These are phyloP conservation scores for Epicampocera succincta DNA, from an alignment of 2,888 invertebrate species.

Conservation along the genomic window DNA sequence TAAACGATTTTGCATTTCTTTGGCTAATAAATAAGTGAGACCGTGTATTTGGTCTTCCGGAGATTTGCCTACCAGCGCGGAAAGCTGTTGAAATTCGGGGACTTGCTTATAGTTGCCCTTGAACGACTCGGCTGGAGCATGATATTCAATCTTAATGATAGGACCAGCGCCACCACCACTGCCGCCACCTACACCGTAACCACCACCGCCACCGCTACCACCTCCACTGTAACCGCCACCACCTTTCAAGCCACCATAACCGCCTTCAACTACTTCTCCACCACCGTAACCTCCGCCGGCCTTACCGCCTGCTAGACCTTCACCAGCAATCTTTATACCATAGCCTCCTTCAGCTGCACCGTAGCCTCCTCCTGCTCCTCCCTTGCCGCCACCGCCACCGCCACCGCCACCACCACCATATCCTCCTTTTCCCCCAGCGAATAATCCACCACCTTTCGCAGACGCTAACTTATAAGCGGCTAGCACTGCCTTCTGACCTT, in stretches of 20 bases:
- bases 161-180: slow-evolving; percentile 55
- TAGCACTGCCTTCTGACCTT: slow-evolving; percentile 43
- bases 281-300: background rate
- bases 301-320: background rate
- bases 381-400: background rate
- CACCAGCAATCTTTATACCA: slow-evolving; percentile 4
- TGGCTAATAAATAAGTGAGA: slow-evolving; percentile 82
- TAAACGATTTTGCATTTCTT: slow-evolving; percentile 78
- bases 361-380: background rate
- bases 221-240: slow-evolving; percentile 22
- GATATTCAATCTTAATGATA: slow-evolving; percentile 75
- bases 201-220: slow-evolving; percentile 4
- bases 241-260: slow-evolving; percentile 4
- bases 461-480: slow-evolving; percentile 36
- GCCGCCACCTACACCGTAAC: slow-evolving; percentile 10
- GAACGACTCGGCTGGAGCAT: slow-evolving; percentile 71
- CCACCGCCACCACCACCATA: background rate
- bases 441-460: slow-evolving; percentile 6
- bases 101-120: slow-evolving; percentile 77
- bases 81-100: slow-evolving; percentile 80
- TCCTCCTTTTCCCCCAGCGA: slow-evolving; percentile 1
- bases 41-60: slow-evolving; percentile 83
- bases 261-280: background rate
- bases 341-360: background rate
- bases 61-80: slow-evolving; percentile 82